Evolutionary conservation across 2,888 invertebrate species (phyloP), one percentile per base, ranked within the genome.

Genomic region (Chrysodeixis includens): DNA sequence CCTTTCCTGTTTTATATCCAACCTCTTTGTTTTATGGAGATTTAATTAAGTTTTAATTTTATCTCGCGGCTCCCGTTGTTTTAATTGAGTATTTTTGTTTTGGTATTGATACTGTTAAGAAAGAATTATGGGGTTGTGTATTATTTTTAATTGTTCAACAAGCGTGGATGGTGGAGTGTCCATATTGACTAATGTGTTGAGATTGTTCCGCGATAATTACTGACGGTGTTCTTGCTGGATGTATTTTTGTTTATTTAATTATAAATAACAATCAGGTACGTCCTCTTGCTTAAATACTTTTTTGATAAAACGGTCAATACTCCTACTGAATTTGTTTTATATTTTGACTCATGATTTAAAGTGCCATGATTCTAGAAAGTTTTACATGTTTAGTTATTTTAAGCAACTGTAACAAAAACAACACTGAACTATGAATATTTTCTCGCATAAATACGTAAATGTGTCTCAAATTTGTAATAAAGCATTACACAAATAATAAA

Each of bases 1-100:
- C 56, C 35, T 62, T 59, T 70, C 70, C 78, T 76, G 71, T 81
- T 82, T 59, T 73, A 74, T 79, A 74, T 80, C 80, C 79, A 79
- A 55, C 35, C 69, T 70, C 61, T 71, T 86, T 84, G 82, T 89
- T 76, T 76, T 92, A 92, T 92, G 87, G 90, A 90, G 87, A 89
- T 93, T 94, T 94, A 93, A 94, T 93, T 93, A 93, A 93, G 91
- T 90, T 93, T 93, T 93, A 93, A 93, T 93, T 92, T 92, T 93
- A 93, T 93, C 93, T 91, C 82, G 74, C 83, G 84, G 90, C 91
- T 91, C 87, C 93, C 77, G 91, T 90, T 90, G 87, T 88, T 88
- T 81, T 87, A 89, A 89, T 90, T 90, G 86, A 86, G 85, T 81
- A 85, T 77, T 82, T 87, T 84, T 26, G n/a, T 26, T 87, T 88